Conservation (phyloP, 2,888 invertebrate genomes). For the Coleophora deauratella region DNA sequence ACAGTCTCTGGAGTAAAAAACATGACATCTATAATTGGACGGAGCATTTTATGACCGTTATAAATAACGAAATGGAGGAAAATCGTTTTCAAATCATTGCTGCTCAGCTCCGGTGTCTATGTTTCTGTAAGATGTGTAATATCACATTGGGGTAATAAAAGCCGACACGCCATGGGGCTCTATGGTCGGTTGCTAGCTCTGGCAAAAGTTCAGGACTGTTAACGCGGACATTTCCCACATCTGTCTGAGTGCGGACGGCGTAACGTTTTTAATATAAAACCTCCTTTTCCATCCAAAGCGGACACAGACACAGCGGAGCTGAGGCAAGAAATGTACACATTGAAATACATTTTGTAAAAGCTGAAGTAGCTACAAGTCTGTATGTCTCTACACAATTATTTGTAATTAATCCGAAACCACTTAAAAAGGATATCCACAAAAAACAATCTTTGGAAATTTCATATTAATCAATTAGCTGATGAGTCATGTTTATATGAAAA, state of each 20-base stretch:
- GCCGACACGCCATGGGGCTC: constrained; percentile 18
- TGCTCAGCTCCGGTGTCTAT: constrained; percentile 20
- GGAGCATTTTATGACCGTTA: constrained; percentile 46
- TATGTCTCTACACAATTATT: too few relatives aligned
- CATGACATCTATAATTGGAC: constrained; percentile 47
- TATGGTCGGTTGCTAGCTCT: constrained; percentile 30
- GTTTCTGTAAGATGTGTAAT: constrained; percentile 14
- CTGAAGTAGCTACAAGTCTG: too few relatives aligned
- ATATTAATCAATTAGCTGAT: too few relatives aligned
- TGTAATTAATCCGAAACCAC: too few relatives aligned
- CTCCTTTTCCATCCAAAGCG: too few relatives aligned
- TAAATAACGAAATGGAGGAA: constrained; percentile 48
- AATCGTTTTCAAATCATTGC: constrained; percentile 43
- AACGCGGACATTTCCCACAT: constrained; percentile 54
- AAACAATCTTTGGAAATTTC: too few relatives aligned
- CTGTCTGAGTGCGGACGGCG: constrained; percentile 37
- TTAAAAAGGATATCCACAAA: too few relatives aligned
- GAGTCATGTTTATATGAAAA: too few relatives aligned
- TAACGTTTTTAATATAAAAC: constrained; percentile 54
- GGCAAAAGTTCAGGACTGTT: constrained; percentile 60
- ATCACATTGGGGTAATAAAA: constrained; percentile 42
- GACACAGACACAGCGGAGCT: constrained; percentile 5
- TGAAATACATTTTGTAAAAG: too few relatives aligned
- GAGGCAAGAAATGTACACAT: too few relatives aligned
- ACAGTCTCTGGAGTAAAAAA: constrained; percentile 44